A percentile compares a stretch with the other conserved stretches of the same genome.
phyloP scores from a whole-genome alignment of 2,888 invertebrate genomes.

The Amiota communis region DNA sequence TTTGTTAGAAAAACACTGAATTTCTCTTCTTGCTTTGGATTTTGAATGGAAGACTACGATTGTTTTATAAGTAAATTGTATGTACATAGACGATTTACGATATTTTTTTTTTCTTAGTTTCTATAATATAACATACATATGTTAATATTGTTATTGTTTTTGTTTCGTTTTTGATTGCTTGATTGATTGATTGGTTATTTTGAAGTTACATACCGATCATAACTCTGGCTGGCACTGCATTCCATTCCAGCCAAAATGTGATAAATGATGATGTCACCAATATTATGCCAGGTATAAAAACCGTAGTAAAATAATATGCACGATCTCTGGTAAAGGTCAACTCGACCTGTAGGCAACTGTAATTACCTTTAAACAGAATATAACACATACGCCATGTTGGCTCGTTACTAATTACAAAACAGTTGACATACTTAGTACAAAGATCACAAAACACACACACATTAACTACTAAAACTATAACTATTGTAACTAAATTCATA shows the following conservation, averaged over 20 bases:
- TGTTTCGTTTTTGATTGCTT: background rate
- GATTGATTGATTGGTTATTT: constrained; percentile 38
- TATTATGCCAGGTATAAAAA: constrained; percentile 96
- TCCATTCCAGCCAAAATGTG: constrained; percentile 98
- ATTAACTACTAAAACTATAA: too few relatives aligned
- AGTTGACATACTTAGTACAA: background rate
- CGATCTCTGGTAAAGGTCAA: constrained; percentile 95
- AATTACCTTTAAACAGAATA: constrained; percentile 83
- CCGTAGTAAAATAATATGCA: constrained; percentile 97
- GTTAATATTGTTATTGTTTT: background rate
- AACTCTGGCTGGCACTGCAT: constrained; percentile 95
- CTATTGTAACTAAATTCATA: background rate
- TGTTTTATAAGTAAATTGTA: background rate
- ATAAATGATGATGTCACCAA: constrained; percentile 97
- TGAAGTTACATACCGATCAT: constrained; percentile 87
- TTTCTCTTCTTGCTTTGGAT: too few relatives aligned
- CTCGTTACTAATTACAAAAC: constrained; percentile 16
- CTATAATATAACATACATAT: too few relatives aligned
- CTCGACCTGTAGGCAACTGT: constrained; percentile 95
- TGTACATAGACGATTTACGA: background rate
- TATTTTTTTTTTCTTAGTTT: too few relatives aligned
- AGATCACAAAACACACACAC: too few relatives aligned
- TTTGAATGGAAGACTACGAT: background rate
- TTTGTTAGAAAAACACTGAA: too few relatives aligned
- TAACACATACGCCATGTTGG: constrained; percentile 47